phyloP scores from a whole-genome alignment of 2,113 vertebrate species.

The Urocitellus parryii region DNA sequence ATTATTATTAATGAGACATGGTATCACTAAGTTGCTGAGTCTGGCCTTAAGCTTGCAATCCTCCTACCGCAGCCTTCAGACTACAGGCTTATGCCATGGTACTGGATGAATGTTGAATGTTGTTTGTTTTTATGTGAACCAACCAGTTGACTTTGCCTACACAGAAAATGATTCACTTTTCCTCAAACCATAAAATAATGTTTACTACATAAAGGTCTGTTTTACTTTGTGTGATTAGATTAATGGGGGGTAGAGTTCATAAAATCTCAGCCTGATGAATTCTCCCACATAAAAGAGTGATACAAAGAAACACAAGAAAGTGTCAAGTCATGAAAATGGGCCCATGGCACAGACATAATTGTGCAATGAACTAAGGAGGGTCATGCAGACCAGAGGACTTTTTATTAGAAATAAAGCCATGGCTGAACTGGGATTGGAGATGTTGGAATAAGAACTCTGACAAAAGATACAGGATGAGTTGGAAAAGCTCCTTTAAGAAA shows the following conservation, averaged over 20 bases:
- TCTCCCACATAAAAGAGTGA: neutral
- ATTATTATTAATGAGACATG: neutral
- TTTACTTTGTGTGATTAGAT: neutral
- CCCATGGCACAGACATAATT: neutral
- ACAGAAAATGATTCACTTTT: neutral
- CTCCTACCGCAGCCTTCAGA: neutral
- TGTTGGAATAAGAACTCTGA: neutral
- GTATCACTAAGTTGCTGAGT: neutral
- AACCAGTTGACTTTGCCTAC: neutral
- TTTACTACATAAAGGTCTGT: neutral
- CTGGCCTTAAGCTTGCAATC: neutral
- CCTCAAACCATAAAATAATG: neutral
- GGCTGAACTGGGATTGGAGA: neutral
- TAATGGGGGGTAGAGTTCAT: rapidly evolving
- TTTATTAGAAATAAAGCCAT: neutral
- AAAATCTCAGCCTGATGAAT: neutral
- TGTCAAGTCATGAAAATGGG: neutral
- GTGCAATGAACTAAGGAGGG: neutral
- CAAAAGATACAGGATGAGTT: neutral
- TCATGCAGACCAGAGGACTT: neutral
- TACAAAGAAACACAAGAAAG: rapidly evolving
- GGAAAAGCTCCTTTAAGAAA: neutral
- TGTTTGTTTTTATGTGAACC: neutral
- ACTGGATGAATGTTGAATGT: neutral
- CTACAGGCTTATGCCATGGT: neutral